Percentiles rank a stretch among this genome's conserved stretches.
These are phyloP conservation scores for Rhinophrynus dorsalis DNA, from an alignment of 2,797 vertebrate genomes.

Conservation along the genomic window DNA sequence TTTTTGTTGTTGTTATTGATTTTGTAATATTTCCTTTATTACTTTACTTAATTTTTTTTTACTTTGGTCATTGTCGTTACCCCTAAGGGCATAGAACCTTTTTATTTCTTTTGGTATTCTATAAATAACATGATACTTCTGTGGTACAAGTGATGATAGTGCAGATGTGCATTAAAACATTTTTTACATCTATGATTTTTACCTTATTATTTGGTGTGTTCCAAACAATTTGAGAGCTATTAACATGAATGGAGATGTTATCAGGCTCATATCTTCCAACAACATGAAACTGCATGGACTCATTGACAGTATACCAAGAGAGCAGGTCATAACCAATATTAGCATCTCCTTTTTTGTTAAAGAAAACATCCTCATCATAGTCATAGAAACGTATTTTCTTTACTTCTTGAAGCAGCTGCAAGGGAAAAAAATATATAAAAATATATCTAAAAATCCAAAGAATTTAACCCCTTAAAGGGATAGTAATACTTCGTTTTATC, in stretches of 20 bases:
- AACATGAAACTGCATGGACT: constrained; percentile 39
- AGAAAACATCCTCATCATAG: constrained; percentile 30
- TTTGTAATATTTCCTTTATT: no score
- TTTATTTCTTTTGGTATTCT: no score
- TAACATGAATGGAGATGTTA: neutral
- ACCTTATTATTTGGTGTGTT: constrained; percentile 21
- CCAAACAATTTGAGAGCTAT: constrained; percentile 1
- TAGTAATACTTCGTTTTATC: no score
- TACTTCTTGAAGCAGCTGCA: constrained; percentile 2
- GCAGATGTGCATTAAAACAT: no score
- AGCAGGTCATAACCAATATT: constrained; percentile 62
- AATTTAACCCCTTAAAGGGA: no score
- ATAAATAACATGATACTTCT: no score
- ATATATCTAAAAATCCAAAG: no score
- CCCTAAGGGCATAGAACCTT: no score
- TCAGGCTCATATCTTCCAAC: constrained; percentile 55
- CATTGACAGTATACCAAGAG: constrained; percentile 54
- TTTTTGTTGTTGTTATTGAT: no score
- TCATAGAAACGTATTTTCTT: constrained; percentile 8
- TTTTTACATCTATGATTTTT: neutral
- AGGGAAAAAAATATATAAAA: neutral
- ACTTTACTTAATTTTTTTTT: no score
- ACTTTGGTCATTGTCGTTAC: no score
- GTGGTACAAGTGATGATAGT: no score
- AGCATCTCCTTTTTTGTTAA: constrained; percentile 58